These are phyloP conservation scores for Drosophila sechellia DNA, from an alignment of 1,140 invertebrate species.

Conservation along the genomic window DNA sequence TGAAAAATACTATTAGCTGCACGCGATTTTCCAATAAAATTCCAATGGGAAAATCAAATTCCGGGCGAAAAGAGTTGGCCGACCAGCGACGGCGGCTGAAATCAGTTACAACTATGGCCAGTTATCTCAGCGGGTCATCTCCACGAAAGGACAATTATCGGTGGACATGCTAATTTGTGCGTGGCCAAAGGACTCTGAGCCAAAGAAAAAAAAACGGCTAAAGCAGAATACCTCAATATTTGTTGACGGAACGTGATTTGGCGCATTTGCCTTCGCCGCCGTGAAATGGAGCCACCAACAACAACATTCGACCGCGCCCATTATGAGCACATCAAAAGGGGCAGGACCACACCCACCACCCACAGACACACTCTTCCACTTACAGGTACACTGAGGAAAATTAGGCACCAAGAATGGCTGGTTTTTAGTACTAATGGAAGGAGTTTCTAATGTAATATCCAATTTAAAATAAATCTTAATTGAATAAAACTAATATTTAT, in stretches of 20 bases:
- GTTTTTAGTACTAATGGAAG: too few species aligned
- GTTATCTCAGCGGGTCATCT: slow-evolving; percentile 84
- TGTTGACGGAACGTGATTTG: slow-evolving; percentile 82
- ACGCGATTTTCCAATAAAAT: slow-evolving; percentile 76
- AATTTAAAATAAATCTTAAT: too few species aligned
- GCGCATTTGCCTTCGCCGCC: slow-evolving; percentile 60
- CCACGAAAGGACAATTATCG: slow-evolving; percentile 83
- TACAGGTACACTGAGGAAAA: slow-evolving; percentile 16
- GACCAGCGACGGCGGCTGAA: slow-evolving; percentile 34
- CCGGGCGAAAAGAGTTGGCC: slow-evolving; percentile 11
- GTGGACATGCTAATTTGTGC: slow-evolving; percentile 83
- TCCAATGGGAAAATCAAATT: slow-evolving; percentile 69
- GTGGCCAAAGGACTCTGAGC: slow-evolving; percentile 30
- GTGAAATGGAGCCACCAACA: background rate
- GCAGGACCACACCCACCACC: slow-evolving; percentile 19
- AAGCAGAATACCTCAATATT: slow-evolving; percentile 84
- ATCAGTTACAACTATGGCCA: slow-evolving; percentile 82
- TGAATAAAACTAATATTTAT: too few species aligned
- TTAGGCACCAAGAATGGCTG: background rate
- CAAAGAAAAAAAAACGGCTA: slow-evolving; percentile 26
- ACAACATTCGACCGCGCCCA: slow-evolving; percentile 57
- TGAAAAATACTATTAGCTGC: slow-evolving; percentile 62
- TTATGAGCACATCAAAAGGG: slow-evolving; percentile 14
- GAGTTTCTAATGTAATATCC: too few species aligned
- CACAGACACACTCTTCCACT: slow-evolving; percentile 1